Evolutionary conservation across 2,888 invertebrate genomes (phyloP), one percentile per base, ranked within the genome.

Genomic region (Melinaea menophilus): DNA sequence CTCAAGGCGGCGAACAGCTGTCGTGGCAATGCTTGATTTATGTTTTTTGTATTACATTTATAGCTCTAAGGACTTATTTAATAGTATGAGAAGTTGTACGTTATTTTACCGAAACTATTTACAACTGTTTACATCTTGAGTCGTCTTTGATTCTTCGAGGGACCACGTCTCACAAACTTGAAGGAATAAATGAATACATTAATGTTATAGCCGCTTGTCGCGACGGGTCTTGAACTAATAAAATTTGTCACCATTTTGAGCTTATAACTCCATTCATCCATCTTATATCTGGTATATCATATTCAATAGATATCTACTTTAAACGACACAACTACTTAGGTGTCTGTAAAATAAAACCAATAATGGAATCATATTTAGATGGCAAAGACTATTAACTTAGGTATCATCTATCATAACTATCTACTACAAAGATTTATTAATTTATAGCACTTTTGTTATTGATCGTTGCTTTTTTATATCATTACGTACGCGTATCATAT

Each of bases 1-100:
- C 85, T 85, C 85, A 85, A 84, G 85, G 84, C 85, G 84, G 82
- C 71, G 59, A 55, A 57, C 4, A 63, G 61, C 67, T 67, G 65
- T 67, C 65, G 11, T 58, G 65, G 68, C 68, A 65, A 65, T 65
- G 65, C 57, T 34, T 33, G 31, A 13, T 46, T 56, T 37, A 37
- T 7, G 7, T 41, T 41, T 41, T 41, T 9, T 41, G 7, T 2
- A 41, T 9, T 41, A 41, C 7, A 5, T 5, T 37, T 37, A 2
- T 37, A 5, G 7, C 7, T 7, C 37, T 5, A 4, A 37, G 37
- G 4, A n/a, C n/a, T n/a, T 41, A 7, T 3, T 5, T 37, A 37
- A 37, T 5, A 41, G 22, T 11, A 41, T 9, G 7, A 41, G 41
- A 41, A 41, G 9, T 11, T 3, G 22, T 31, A 51, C 31, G 22